phyloP scores from a whole-genome alignment of 2,113 vertebrate genomes.

The Chinchilla lanigera region DNA sequence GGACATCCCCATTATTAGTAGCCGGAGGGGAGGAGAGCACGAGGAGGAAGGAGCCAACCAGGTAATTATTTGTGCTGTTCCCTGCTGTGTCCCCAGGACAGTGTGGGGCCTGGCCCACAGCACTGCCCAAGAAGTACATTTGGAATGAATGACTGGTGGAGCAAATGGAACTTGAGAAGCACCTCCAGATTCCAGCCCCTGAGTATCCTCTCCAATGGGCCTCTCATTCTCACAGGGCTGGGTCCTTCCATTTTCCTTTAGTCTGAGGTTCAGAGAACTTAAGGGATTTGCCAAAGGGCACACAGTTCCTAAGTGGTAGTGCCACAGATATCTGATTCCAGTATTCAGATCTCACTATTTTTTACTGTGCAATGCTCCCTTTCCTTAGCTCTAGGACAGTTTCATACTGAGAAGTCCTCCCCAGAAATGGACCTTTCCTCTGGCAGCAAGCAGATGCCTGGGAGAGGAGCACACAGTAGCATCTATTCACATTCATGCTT shows the following conservation, averaged over 20 bases:
- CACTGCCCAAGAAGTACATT: background rate
- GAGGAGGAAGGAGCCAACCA: background rate
- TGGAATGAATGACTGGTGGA: too few relatives aligned
- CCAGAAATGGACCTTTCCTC: background rate
- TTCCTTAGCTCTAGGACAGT: background rate
- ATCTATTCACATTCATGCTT: background rate
- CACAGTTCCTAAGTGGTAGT: too few relatives aligned
- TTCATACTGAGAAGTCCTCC: background rate
- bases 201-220: background rate
- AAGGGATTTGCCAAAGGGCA: background rate
- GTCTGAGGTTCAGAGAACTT: background rate
- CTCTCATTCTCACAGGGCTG: background rate
- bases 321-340: background rate
- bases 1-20: background rate
- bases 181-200: background rate
- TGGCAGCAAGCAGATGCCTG: background rate
- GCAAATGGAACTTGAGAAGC: background rate
- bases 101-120: too few relatives aligned
- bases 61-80: background rate
- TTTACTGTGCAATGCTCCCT: accelerated
- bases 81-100: background rate
- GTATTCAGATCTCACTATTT: background rate
- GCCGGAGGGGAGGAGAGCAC: background rate
- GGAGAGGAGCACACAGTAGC: accelerated
- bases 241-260: background rate